phyloP scores from a whole-genome alignment of 2,113 vertebrate genomes.

The Psophia crepitans region DNA sequence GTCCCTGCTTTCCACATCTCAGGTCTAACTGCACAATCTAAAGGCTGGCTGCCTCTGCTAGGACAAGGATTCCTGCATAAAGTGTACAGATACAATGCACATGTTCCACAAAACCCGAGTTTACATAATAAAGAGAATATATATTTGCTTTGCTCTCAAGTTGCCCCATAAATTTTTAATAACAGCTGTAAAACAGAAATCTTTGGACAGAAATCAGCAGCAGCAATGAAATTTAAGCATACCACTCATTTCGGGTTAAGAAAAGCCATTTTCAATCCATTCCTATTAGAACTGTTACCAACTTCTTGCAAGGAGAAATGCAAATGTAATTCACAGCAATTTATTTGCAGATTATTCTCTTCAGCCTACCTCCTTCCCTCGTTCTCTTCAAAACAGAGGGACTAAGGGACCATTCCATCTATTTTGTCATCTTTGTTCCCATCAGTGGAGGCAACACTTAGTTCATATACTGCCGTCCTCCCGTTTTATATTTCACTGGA shows the following conservation, averaged over 20 bases:
- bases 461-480: neutral
- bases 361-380: neutral
- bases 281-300: neutral
- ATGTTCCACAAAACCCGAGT: neutral
- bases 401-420: neutral
- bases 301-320: neutral
- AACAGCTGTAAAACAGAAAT: slow-evolving; percentile 25
- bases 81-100: neutral
- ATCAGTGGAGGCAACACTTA: neutral
- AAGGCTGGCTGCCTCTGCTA: neutral
- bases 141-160: slow-evolving; percentile 31
- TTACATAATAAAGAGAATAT: slow-evolving; percentile 22
- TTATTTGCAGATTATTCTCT: neutral
- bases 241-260: neutral
- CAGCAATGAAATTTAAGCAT: neutral
- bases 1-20: neutral
- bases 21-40: neutral
- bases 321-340: neutral
- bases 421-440: neutral
- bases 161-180: slow-evolving; percentile 42
- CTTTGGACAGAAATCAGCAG: neutral
- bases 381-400: neutral
- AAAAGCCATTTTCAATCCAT: neutral
- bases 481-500: neutral
- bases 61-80: neutral